Evolutionary conservation across 2,888 invertebrate species (phyloP), one percentile per base, ranked within the genome.

Genomic region (Itoplectis maculator): DNA sequence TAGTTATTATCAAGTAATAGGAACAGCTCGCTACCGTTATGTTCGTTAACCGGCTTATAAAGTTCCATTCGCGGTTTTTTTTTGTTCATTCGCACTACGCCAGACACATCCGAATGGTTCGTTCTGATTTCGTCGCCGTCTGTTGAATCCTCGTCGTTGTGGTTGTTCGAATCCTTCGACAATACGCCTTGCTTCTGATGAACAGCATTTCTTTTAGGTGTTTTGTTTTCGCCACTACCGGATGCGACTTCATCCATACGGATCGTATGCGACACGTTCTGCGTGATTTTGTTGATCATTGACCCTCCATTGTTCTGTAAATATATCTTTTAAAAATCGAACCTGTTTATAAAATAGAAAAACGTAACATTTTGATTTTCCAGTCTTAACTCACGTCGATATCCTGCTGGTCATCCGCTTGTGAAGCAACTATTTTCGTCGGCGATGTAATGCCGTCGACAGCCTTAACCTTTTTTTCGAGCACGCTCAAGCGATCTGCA

Each of bases 41-140:
- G 56, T 56, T 61, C 23, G 37, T 37, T n/a, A 37, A 37, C 61
- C 0, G 37, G 35, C 61, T 61, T 61, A 15, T 61, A 61, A 61
- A 61, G 61, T 61, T 18, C 15, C 61, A 37, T 15, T 8, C 61
- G 37, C 61, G 61, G 23, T 6, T 61, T 35, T n/a, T 61, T 61
- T 40, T 37, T 59, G 59, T 11, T 35, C 13, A 59, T 59, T 20
- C 35, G 35, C 20, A 59, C 59, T 35, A 59, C 35, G 9, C 59
- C 37, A 0, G 0, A 20, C 35, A 59, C n/a, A 42, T 42, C 42
- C 42, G 59, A 35, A 9, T 9, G 59, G 8, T 37, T 20, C 59
- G 13, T 59, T 35, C 0, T 35, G 59, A n/a, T 59, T 4, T 35
- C 59, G 6, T 59, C 59, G 37, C n/a, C 15, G 35, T 59, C 13